Evolutionary conservation across 2,113 vertebrate species (phyloP).

Genomic region (Polypterus bichir): DNA sequence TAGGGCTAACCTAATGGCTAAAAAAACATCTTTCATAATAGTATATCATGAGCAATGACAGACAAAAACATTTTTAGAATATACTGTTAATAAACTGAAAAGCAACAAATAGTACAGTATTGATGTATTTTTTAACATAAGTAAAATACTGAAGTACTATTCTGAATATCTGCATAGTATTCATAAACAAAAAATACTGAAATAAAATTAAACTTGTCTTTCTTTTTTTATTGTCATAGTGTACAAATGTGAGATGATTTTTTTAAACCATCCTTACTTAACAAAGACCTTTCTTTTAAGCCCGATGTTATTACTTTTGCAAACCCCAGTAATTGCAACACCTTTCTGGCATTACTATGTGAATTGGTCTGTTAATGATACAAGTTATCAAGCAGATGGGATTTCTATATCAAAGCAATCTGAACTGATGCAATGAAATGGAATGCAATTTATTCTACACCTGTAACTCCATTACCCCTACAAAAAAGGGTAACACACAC

Average conservation of each 20-base stretch:
- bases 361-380: slow-evolving; percentile 11
- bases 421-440: slow-evolving; percentile 3
- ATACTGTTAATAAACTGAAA: too few species aligned
- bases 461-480: slow-evolving; percentile 3
- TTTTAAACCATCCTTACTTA: slow-evolving; percentile 2
- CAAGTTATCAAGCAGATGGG: slow-evolving; percentile 10
- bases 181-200: too few species aligned
- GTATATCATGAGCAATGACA: slow-evolving; percentile 7
- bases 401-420: slow-evolving; percentile 4
- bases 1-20: not conserved
- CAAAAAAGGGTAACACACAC: slow-evolving; percentile 4
- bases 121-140: too few species aligned
- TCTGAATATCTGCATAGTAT: too few species aligned
- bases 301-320: slow-evolving; percentile 1
- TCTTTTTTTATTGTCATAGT: too few species aligned
- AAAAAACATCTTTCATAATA: slow-evolving; percentile 8
- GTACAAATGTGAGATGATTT: not conserved
- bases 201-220: too few species aligned
- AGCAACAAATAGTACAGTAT: too few species aligned
- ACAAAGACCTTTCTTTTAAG: slow-evolving; percentile 5
- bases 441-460: slow-evolving; percentile 11
- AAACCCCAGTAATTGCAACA: slow-evolving; percentile 3
- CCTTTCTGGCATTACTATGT: slow-evolving; percentile 2
- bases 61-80: not conserved
- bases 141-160: too few species aligned